These are phyloP conservation scores for Lordiphosa collinella DNA, from an alignment of 1,140 invertebrate species.

Conservation along the genomic window DNA sequence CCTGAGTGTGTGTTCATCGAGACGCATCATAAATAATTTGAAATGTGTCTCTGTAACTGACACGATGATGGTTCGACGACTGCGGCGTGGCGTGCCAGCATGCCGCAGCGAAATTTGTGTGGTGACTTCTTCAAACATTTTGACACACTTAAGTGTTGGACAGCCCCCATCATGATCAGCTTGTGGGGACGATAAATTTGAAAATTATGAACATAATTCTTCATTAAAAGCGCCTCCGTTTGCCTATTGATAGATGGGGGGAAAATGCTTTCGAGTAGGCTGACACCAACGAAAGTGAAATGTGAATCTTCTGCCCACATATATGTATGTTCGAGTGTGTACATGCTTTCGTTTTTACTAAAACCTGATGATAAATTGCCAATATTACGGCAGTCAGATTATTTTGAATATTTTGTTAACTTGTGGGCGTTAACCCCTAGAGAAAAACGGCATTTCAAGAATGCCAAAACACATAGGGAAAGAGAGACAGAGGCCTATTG, in stretches of 20 bases:
- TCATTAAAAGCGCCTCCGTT: constrained; percentile 69
- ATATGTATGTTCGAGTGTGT: constrained; percentile 8
- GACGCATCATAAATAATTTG: constrained; percentile 69
- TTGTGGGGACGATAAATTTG: constrained; percentile 67
- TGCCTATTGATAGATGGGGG: constrained; percentile 37
- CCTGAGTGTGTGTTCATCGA: constrained; percentile 19
- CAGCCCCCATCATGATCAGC: constrained; percentile 49
- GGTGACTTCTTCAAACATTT: constrained; percentile 57
- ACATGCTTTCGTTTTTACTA: constrained; percentile 18
- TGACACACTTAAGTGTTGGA: constrained; percentile 75
- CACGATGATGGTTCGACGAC: constrained; percentile 40
- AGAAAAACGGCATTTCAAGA: constrained; percentile 51
- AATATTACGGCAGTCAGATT: constrained; percentile 67
- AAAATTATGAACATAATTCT: constrained; percentile 78
- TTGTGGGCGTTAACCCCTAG: constrained; percentile 56
- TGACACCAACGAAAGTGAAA: constrained; percentile 36
- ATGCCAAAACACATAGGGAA: constrained; percentile 47
- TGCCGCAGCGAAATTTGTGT: constrained; percentile 57
- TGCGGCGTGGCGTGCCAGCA: constrained; percentile 35
- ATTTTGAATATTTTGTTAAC: constrained; percentile 53
- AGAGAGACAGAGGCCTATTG: background rate
- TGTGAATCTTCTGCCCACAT: constrained; percentile 43
- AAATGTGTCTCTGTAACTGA: constrained; percentile 63
- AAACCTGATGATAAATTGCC: constrained; percentile 69
- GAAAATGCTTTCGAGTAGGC: constrained; percentile 15